Percentiles rank a stretch among this genome's conserved stretches.
phyloP scores from a whole-genome alignment of 2,888 invertebrate species.

The Aphelenchoides bicaudatus region DNA sequence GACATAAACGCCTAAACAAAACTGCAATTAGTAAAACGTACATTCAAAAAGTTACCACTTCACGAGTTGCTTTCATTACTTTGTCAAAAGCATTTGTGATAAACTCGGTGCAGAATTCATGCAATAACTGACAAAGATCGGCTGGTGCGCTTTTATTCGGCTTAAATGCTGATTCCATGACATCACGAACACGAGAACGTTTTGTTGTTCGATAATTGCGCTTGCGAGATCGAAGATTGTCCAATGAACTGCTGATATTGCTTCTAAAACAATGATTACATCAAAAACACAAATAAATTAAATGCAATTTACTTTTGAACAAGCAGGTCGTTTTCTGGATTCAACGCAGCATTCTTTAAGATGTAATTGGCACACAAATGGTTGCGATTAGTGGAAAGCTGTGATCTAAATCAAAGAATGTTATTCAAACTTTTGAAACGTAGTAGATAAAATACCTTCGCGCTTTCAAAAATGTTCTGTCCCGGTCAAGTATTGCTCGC shows the following conservation, averaged over 20 bases:
- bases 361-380: conserved; percentile 66
- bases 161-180: conserved; percentile 66
- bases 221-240: conserved; percentile 44
- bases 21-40: background rate
- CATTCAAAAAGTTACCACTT: conserved; percentile 19
- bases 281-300: background rate
- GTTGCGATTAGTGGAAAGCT: conserved; percentile 14
- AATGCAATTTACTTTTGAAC: conserved; percentile 39
- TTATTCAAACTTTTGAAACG: background rate
- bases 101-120: conserved; percentile 86
- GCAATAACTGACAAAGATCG: conserved; percentile 63
- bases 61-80: conserved; percentile 81
- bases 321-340: conserved; percentile 70
- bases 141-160: background rate
- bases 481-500: conserved; percentile 16
- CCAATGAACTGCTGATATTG: conserved; percentile 31
- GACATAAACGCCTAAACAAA: conserved; percentile 34
- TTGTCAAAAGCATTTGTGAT: conserved; percentile 71
- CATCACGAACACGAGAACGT: conserved; percentile 69
- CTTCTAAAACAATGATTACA: conserved; percentile 1
- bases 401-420: conserved; percentile 23
- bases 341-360: conserved; percentile 84
- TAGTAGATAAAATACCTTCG: conserved; percentile 14
- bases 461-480: conserved; percentile 1
- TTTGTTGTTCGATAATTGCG: conserved; percentile 72